Base-by-base conservation (phyloP, 1,140 invertebrate species). In the Caerostris darwini region DNA sequence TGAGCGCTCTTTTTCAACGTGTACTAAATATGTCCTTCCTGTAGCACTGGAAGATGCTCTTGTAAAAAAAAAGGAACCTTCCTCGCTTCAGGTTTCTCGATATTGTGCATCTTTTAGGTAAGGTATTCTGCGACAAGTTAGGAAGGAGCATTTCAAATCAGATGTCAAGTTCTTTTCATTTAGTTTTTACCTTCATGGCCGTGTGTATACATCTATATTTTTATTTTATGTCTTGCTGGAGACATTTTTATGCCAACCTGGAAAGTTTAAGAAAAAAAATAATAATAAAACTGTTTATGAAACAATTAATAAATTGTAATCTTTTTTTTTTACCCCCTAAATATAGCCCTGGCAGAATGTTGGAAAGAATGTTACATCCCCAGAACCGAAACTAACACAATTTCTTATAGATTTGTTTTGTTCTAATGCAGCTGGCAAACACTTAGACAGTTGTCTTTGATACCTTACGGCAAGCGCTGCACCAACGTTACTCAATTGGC, bases 101-200 rank as follows among this genome's bases (percentile, higher is more conserved):
- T 34, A 34, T 34, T 1, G 0, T 34, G 34, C 34, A 34, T 34
- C 34, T 34, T 34, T 0, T 34, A 34, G 34, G 34, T 0, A 34
- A 34, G 34, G 34, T 34, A 34, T 0, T 34, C 34, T 34, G 34
- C 2, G 34, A 34, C 34, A 34, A 1, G 34, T 34, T 0, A 34
- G 34, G 34, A 34, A 34, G 2, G 2, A n/a, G n/a, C 34, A 34
- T 34, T 34, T 34, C 71, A 77, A 77, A 77, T 77, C 71, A 77
- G 34, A 77, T 77, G 71, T 77, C 71, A 77, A 77, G 71, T 53
- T 77, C 14, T n/a, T n/a, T n/a, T n/a, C n/a, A n/a, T n/a, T n/a
- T n/a, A 10, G 3, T 8, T 50, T 71, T 53, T 77, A 8, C 10
- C 12, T 64, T 8, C 14, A 34, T 53, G 7, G 12, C 34, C 53